phyloP scores from a whole-genome alignment of 2,797 vertebrate species.

The Fistularia commersonii region DNA sequence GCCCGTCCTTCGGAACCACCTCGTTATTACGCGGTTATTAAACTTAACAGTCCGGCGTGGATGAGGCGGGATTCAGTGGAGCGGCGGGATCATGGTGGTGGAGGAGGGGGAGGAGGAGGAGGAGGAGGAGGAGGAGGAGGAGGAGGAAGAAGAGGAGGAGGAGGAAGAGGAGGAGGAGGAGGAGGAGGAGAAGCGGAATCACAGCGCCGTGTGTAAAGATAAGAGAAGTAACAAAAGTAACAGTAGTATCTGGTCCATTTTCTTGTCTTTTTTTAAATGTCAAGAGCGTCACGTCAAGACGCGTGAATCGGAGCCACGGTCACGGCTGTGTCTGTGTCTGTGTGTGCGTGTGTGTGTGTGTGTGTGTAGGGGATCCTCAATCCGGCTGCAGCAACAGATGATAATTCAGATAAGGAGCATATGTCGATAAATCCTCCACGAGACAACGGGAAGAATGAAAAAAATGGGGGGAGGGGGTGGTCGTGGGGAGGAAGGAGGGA shows the following conservation, averaged over 20 bases:
- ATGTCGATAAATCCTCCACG: conserved; percentile 68
- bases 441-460: conserved; percentile 50
- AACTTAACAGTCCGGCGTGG: conserved; percentile 55
- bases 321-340: too few species aligned
- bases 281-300: too few species aligned
- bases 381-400: conserved; percentile 82
- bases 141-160: too few species aligned
- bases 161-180: too few species aligned
- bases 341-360: conserved; percentile 45
- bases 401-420: conserved; percentile 61
- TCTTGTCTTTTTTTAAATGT: too few species aligned
- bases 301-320: too few species aligned
- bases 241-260: conserved; percentile 73
- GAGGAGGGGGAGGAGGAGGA: conserved; percentile 7
- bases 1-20: conserved; percentile 43
- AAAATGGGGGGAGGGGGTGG: conserved; percentile 6
- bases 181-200: conserved; percentile 43
- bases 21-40: conserved; percentile 39
- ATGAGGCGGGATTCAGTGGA: conserved; percentile 55
- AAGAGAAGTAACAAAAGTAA: conserved; percentile 75
- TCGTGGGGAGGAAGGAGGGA: not conserved
- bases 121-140: conserved; percentile 50
- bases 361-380: conserved; percentile 52
- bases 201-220: conserved; percentile 70
- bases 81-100: conserved; percentile 52